Evolutionary conservation across 2,888 invertebrate species (phyloP).

Genomic region (Pammene aurita): DNA sequence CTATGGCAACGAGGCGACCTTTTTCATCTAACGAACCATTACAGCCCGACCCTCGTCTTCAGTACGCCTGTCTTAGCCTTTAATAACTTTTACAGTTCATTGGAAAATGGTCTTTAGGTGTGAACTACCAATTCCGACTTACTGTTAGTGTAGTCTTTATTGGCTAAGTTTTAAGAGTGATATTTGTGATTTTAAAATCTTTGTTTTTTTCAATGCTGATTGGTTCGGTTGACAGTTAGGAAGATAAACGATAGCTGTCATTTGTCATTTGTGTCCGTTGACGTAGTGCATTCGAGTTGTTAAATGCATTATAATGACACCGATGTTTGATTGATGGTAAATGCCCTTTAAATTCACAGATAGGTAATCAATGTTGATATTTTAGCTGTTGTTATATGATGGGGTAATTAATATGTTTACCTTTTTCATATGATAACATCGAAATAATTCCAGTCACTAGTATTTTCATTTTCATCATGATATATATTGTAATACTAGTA

Average conservation of each 20-base stretch:
- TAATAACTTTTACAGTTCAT: slow-evolving; percentile 57
- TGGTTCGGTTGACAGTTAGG: slow-evolving; percentile 79
- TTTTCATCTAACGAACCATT: slow-evolving; percentile 52
- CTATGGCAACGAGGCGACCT: slow-evolving; percentile 53
- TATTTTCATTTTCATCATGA: too few relatives aligned
- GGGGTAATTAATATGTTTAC: not conserved
- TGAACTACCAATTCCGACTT: slow-evolving; percentile 48
- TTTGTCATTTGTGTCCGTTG: slow-evolving; percentile 74
- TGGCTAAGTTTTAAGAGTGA: slow-evolving; percentile 43
- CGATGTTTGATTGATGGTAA: slow-evolving; percentile 41
- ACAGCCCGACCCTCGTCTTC: slow-evolving; percentile 49
- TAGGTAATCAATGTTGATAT: slow-evolving; percentile 10
- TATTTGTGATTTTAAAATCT: slow-evolving; percentile 39
- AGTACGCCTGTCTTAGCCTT: slow-evolving; percentile 46
- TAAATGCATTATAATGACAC: slow-evolving; percentile 76
- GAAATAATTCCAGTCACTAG: too few relatives aligned
- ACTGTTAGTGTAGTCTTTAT: slow-evolving; percentile 40
- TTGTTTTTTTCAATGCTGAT: slow-evolving; percentile 74
- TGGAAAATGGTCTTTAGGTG: slow-evolving; percentile 52
- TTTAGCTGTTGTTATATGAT: not conserved
- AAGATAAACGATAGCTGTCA: slow-evolving; percentile 79
- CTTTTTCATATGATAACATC: not conserved
- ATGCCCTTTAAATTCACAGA: slow-evolving; percentile 3
- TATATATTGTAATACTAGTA: too few relatives aligned
- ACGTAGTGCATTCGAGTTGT: slow-evolving; percentile 72